Conservation (phyloP, 2,888 invertebrate genomes). For the Exocentrus adspersus region DNA sequence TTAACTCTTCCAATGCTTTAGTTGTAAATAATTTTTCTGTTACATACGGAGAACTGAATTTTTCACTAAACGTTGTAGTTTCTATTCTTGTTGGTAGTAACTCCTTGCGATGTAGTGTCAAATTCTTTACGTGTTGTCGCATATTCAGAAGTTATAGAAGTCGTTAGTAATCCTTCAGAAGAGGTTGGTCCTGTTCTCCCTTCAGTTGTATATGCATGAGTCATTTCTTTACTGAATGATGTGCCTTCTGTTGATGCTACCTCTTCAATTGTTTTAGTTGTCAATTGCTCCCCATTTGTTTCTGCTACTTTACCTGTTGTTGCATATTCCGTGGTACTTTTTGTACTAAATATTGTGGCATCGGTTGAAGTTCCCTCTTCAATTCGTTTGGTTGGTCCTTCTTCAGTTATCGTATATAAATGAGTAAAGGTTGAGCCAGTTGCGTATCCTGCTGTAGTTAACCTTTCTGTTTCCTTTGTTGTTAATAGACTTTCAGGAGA, state of each 20-base stretch:
- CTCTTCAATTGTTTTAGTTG: background rate
- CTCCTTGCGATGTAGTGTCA: background rate
- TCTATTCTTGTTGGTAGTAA: conserved; percentile 1
- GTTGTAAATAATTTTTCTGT: background rate
- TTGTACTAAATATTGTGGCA: background rate
- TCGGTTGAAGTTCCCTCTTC: background rate
- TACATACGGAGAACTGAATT: background rate
- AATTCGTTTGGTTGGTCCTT: too few relatives aligned
- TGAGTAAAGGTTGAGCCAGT: too few relatives aligned
- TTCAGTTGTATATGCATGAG: conserved; percentile 14
- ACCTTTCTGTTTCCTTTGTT: too few relatives aligned
- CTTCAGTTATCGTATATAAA: too few relatives aligned
- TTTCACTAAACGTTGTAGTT: background rate
- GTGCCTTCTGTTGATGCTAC: conserved; percentile 5
- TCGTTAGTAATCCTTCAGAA: background rate
- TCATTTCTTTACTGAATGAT: background rate
- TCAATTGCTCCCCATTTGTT: conserved; percentile 18
- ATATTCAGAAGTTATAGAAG: background rate
- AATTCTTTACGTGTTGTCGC: background rate
- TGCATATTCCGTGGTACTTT: background rate
- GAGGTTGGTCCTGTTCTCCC: background rate
- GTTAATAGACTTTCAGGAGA: too few relatives aligned
- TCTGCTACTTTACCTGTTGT: conserved; percentile 29
- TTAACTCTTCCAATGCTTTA: conserved; percentile 9
- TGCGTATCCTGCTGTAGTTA: too few relatives aligned